These are phyloP conservation scores for Jacana jacana DNA, from an alignment of 2,113 vertebrate species.

Conservation along the genomic window DNA sequence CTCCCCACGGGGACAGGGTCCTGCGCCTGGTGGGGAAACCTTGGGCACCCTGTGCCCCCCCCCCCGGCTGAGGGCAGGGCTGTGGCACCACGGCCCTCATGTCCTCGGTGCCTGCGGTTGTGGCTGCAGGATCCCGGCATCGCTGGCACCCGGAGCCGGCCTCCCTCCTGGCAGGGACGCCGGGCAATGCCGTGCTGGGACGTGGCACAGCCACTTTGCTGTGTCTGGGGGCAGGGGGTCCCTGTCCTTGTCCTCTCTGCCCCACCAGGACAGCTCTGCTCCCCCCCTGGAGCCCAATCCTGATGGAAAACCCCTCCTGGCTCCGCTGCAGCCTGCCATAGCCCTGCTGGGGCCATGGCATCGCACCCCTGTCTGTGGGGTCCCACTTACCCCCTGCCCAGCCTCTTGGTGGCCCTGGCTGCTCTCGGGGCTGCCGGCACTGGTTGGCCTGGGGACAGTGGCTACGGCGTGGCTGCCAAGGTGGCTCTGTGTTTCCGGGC, in stretches of 20 bases:
- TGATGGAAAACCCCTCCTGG: rapidly evolving
- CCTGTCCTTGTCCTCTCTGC: not conserved
- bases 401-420: rapidly evolving
- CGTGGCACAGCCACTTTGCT: not conserved
- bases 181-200: not conserved
- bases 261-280: rapidly evolving
- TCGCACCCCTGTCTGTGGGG: rapidly evolving
- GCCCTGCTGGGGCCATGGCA: rapidly evolving
- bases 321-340: rapidly evolving
- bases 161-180: not conserved
- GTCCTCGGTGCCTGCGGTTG: rapidly evolving
- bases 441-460: not conserved
- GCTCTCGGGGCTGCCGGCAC: not conserved
- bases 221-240: not conserved
- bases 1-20: not conserved
- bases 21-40: rapidly evolving
- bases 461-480: not conserved
- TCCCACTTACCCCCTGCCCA: not conserved
- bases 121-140: not conserved
- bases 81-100: rapidly evolving
- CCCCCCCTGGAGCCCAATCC: rapidly evolving
- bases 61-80: not conserved
- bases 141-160: rapidly evolving
- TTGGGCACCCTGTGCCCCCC: not conserved
- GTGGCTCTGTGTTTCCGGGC: not conserved